Percentiles rank a stretch among this genome's conserved stretches.
Conservation (phyloP, 2,113 vertebrate genomes). For the Oncorhynchus tshawytscha region DNA sequence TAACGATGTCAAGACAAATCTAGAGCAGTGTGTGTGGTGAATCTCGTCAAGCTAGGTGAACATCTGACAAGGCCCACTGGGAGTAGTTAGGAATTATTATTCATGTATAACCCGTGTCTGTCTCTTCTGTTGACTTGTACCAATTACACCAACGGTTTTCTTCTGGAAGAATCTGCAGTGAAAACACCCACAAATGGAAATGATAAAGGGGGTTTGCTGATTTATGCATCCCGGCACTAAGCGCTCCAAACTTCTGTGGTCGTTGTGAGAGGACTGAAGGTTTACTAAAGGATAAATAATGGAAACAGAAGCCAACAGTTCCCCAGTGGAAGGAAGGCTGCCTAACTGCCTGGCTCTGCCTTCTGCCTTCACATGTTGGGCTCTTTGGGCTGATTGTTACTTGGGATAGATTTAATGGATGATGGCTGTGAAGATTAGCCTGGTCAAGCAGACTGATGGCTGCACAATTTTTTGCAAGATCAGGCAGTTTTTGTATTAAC, state of each 20-base stretch:
- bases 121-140: conserved; percentile 1
- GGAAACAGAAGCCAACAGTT: conserved; percentile 20
- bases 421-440: too few relatives aligned
- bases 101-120: background rate
- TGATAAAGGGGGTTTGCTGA: conserved; percentile 13
- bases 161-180: background rate
- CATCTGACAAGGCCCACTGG: background rate
- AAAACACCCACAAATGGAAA: conserved; percentile 11
- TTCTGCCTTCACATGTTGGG: too few relatives aligned
- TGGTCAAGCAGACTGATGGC: too few relatives aligned
- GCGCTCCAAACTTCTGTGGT: background rate
- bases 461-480: too few relatives aligned
- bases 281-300: conserved; percentile 12
- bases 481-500: too few relatives aligned
- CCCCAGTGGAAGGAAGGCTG: conserved; percentile 4
- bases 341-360: conserved; percentile 1
- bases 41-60: background rate
- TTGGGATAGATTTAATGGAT: too few relatives aligned
- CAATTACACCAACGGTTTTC: background rate
- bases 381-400: too few relatives aligned
- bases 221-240: conserved; percentile 9
- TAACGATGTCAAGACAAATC: background rate
- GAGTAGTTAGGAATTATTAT: background rate
- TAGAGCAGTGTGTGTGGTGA: background rate
- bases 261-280: background rate